Conservation (phyloP, 2,888 invertebrate species). For the Aquatica leii region DNA sequence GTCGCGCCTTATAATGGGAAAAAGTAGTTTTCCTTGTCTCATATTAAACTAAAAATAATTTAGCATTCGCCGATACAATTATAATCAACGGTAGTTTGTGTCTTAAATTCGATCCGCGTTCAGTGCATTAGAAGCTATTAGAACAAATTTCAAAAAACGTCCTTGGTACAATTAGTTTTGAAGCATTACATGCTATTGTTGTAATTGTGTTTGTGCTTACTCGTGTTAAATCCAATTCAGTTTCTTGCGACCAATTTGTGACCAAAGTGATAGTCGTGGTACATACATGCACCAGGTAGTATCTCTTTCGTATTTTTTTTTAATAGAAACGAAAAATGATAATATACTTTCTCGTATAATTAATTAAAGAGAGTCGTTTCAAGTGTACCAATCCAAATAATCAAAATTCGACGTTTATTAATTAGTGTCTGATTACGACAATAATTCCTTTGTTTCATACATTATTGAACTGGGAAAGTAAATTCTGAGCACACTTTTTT, state of each 20-base stretch:
- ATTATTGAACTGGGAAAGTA: conserved; percentile 9
- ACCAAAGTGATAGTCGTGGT: too few relatives aligned
- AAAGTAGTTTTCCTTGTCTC: conserved; percentile 38
- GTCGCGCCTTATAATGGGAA: conserved; percentile 35
- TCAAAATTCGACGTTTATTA: too few relatives aligned
- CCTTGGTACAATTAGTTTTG: conserved; percentile 14
- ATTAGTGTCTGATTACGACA: too few relatives aligned
- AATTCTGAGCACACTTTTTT: neutral
- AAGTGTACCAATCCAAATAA: too few relatives aligned
- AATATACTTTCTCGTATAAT: too few relatives aligned
- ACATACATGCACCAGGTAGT: too few relatives aligned
- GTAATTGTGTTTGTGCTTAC: conserved; percentile 8
- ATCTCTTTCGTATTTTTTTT: too few relatives aligned
- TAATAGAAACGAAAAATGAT: too few relatives aligned
- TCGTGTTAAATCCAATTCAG: conserved; percentile 6
- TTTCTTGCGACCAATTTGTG: too few relatives aligned
- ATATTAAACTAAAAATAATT: conserved; percentile 32
- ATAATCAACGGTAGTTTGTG: conserved; percentile 20
- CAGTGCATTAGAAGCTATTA: neutral
- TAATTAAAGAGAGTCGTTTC: too few relatives aligned
- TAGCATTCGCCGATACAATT: conserved; percentile 28
- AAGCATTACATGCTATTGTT: conserved; percentile 4
- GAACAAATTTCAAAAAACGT: conserved; percentile 4
- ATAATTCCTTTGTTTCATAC: conserved; percentile 2
- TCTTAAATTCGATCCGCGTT: conserved; percentile 23